Percentiles rank a stretch among this genome's conserved stretches.
phyloP scores from a whole-genome alignment of 2,113 vertebrate species.

The Columba livia region DNA sequence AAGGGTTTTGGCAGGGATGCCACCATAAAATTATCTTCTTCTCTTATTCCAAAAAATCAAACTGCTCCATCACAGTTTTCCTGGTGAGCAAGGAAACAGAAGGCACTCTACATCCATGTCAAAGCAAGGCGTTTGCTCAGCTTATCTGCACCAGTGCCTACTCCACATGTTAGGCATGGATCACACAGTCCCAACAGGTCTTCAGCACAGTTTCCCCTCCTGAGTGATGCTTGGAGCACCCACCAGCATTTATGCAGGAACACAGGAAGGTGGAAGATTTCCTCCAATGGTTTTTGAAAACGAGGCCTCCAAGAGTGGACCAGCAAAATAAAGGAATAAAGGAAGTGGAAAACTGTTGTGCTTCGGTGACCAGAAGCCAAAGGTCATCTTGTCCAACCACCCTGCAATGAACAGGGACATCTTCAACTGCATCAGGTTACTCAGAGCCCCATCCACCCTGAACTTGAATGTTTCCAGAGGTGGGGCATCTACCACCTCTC shows the following conservation, averaged over 20 bases:
- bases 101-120: not conserved
- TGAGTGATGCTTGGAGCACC: fast-evolving
- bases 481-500: no score
- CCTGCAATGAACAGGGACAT: no score
- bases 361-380: not conserved
- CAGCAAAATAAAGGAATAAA: not conserved
- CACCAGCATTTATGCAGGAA: not conserved
- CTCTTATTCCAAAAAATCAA: not conserved
- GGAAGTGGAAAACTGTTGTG: not conserved
- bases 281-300: not conserved
- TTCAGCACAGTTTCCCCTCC: not conserved
- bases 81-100: not conserved
- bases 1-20: not conserved
- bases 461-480: no score
- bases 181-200: not conserved
- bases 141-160: not conserved
- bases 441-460: no score
- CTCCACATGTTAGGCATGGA: no score
- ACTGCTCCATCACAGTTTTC: not conserved
- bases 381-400: not conserved
- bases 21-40: conserved; percentile 6
- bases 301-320: not conserved
- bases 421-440: no score
- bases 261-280: not conserved
- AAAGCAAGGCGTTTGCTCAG: not conserved